Evolutionary conservation across 2,888 invertebrate species (phyloP), one percentile per base, ranked within the genome.

Genomic region (Apocheima hispidaria): DNA sequence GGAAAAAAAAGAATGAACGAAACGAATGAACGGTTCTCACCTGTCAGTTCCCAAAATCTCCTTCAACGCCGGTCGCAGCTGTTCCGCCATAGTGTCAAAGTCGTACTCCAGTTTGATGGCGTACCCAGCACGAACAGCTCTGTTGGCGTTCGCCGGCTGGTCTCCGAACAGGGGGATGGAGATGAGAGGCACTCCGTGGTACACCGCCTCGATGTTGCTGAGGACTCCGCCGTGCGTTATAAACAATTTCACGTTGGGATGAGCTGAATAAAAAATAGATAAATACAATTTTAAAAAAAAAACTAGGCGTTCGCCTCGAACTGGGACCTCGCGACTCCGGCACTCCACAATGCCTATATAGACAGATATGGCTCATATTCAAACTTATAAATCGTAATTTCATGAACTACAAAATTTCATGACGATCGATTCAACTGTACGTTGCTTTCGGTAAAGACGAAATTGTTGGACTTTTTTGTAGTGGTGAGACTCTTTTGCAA

Each of bases 111-210:
- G 78, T 6, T 43, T 70, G 2, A 77, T 59, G 0, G 83, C 87
- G 46, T 79, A 81, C 0, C 87, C 88, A 0, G 70, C 65, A 0
- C 62, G 44, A 12, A 63, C 74, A 0, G 79, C 79, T 0, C 79
- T 71, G 6, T 70, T 71, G 0, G 88, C 86, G 62, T 88, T 88
- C 6, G 64, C 60, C 0, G 78, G 83, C 71, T 89, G 89, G 65
- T 89, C 89, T 1, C 82, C 88, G 23, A 83, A 88, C 10, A 88
- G 77, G 0, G 88, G 88, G 0, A 87, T 60, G 0, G 82, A 81
- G 10, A 89, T 68, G 0, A 87, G 53, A 0, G 88, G 88, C 0
- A 89, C 82, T 0, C 88, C 88, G n/a, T 67, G 70, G 14, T 75
- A 67, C 0, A 82, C 21, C 0, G 84, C 81, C 51, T 85, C 84